Conservation (phyloP, 1,140 invertebrate genomes). For the Arion vulgaris region DNA sequence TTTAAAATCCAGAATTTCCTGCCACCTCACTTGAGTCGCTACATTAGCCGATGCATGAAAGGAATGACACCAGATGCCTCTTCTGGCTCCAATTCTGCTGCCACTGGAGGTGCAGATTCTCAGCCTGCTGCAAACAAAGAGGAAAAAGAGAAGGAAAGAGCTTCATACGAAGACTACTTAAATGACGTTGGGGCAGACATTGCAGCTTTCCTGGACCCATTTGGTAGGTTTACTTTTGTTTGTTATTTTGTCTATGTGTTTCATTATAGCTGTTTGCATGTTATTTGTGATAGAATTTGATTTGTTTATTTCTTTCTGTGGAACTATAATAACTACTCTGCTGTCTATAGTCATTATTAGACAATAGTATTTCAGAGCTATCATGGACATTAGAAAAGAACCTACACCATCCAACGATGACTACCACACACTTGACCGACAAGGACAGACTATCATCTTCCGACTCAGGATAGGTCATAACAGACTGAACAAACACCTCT, state of each 20-base stretch:
- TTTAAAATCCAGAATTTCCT: neutral
- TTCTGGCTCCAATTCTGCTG: neutral
- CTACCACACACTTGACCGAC: too few relatives aligned
- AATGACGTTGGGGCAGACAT: conserved; percentile 73
- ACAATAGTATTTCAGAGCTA: too few relatives aligned
- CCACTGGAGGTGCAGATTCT: neutral
- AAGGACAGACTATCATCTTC: too few relatives aligned
- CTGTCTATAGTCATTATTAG: too few relatives aligned
- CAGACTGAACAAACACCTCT: too few relatives aligned
- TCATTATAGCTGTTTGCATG: neutral
- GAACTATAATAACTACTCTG: too few relatives aligned
- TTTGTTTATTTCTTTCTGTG: too few relatives aligned
- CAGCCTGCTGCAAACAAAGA: conserved; percentile 6
- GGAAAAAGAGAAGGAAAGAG: conserved; percentile 19
- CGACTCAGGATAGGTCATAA: too few relatives aligned
- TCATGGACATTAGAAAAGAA: too few relatives aligned
- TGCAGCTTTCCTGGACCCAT: conserved; percentile 74
- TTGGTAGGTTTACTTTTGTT: conserved; percentile 63
- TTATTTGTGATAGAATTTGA: too few relatives aligned
- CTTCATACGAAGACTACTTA: conserved; percentile 61
- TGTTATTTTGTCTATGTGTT: neutral
- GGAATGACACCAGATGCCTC: conserved; percentile 49
- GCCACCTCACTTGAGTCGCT: neutral
- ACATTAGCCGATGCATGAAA: conserved; percentile 48
- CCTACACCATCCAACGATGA: too few relatives aligned